Evolutionary conservation across 2,113 vertebrate genomes (phyloP).

Genomic region (Poeciliopsis retropinna): DNA sequence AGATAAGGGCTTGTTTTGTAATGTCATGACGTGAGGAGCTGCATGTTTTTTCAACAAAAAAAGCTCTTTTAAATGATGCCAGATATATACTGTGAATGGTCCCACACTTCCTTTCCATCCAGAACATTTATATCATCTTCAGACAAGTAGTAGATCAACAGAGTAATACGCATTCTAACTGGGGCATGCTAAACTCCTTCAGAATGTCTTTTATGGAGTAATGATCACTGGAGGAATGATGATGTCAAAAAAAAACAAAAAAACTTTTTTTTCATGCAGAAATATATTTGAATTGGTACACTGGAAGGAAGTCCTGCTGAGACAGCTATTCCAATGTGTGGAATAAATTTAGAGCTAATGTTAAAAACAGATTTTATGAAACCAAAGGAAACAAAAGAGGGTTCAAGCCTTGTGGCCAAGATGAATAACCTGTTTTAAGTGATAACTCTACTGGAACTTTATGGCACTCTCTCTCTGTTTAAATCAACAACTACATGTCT

Average conservation of each 20-base stretch:
- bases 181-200: slow-evolving; percentile 34
- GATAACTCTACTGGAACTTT: slow-evolving; percentile 35
- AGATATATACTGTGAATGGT: slow-evolving; percentile 8
- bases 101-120: slow-evolving; percentile 4
- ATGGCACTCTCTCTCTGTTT: slow-evolving; percentile 4
- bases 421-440: slow-evolving; percentile 29
- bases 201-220: slow-evolving; percentile 21
- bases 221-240: slow-evolving; percentile 29
- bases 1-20: background rate
- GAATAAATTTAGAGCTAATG: slow-evolving; percentile 51
- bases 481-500: slow-evolving; percentile 7
- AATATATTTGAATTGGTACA: slow-evolving; percentile 47
- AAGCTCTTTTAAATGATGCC: slow-evolving; percentile 17
- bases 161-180: slow-evolving; percentile 9
- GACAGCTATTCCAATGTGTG: slow-evolving; percentile 43
- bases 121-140: slow-evolving; percentile 9
- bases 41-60: slow-evolving; percentile 15
- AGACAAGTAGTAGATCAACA: slow-evolving; percentile 16
- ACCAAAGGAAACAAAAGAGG: slow-evolving; percentile 34
- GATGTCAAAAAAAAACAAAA: slow-evolving; percentile 33
- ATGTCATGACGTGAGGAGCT: background rate
- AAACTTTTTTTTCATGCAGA: slow-evolving; percentile 36
- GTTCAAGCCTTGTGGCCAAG: slow-evolving; percentile 22
- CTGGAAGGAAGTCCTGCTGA: slow-evolving; percentile 35
- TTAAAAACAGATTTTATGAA: slow-evolving; percentile 54